Conservation (phyloP, 2,888 invertebrate genomes). For the Leptarthrus brevirostris region DNA sequence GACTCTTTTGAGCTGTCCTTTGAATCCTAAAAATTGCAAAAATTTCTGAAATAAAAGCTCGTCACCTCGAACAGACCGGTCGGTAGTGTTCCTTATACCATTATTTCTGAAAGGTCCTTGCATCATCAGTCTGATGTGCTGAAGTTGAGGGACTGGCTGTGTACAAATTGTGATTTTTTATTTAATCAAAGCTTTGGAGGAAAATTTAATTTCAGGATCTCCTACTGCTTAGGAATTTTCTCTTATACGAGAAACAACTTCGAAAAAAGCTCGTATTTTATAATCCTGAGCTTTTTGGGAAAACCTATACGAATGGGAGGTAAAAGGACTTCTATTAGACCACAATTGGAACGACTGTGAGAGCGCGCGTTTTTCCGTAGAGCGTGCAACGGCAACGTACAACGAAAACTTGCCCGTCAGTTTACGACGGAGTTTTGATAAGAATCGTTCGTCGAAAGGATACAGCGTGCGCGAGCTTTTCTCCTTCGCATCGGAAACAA, state of each 20-base stretch:
- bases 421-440: constrained; percentile 54
- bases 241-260: constrained; percentile 14
- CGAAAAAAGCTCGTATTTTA: not conserved
- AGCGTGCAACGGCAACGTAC: not conserved
- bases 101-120: not conserved
- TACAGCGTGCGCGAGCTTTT: constrained; percentile 40
- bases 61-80: constrained; percentile 1
- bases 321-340: constrained; percentile 16
- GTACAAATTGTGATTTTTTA: too few species aligned
- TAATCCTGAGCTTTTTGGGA: constrained; percentile 13
- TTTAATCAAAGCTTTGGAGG: constrained; percentile 34
- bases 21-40: constrained; percentile 14
- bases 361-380: constrained; percentile 42
- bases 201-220: constrained; percentile 19
- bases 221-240: not conserved
- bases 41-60: constrained; percentile 1
- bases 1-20: not conserved
- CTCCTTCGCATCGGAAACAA: constrained; percentile 4
- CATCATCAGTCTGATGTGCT: not conserved
- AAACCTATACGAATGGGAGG: constrained; percentile 24
- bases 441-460: constrained; percentile 52
- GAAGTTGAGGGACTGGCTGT: too few species aligned
- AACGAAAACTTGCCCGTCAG: constrained; percentile 45
- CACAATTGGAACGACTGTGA: constrained; percentile 23
- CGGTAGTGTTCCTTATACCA: not conserved